These are phyloP conservation scores for Tragelaphus scriptus DNA, from an alignment of 2,113 vertebrate species.

Conservation along the genomic window DNA sequence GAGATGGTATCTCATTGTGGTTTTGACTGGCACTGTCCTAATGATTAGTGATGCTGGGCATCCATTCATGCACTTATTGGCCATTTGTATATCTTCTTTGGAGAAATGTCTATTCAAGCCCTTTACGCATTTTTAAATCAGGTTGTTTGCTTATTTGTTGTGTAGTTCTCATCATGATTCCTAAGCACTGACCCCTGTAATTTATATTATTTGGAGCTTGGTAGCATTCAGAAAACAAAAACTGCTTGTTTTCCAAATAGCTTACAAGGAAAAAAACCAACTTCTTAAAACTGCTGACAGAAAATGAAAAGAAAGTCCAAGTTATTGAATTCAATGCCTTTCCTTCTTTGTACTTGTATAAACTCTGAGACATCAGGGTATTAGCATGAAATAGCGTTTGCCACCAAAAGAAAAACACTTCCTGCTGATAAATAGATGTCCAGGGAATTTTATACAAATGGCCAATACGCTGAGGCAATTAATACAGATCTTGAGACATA, in stretches of 20 bases:
- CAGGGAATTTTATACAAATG: background rate
- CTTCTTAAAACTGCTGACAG: background rate
- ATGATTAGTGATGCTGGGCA: background rate
- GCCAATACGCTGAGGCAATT: background rate
- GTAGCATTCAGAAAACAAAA: background rate
- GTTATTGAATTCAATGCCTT: background rate
- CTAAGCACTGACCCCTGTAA: background rate
- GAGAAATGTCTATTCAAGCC: background rate
- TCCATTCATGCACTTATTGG: background rate
- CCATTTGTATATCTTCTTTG: background rate
- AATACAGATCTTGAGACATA: background rate
- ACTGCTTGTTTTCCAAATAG: background rate
- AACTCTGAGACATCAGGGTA: background rate
- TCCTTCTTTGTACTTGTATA: background rate
- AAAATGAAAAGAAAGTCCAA: background rate
- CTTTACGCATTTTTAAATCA: background rate
- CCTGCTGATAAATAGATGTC: background rate
- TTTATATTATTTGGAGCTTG: background rate
- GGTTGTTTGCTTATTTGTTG: background rate
- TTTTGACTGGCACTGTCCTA: background rate
- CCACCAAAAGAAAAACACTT: background rate
- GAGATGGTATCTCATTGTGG: background rate
- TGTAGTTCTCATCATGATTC: background rate
- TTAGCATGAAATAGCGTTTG: background rate
- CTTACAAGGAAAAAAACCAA: background rate